phyloP scores from a whole-genome alignment of 2,113 vertebrate species.

The Notothenia rossii region DNA sequence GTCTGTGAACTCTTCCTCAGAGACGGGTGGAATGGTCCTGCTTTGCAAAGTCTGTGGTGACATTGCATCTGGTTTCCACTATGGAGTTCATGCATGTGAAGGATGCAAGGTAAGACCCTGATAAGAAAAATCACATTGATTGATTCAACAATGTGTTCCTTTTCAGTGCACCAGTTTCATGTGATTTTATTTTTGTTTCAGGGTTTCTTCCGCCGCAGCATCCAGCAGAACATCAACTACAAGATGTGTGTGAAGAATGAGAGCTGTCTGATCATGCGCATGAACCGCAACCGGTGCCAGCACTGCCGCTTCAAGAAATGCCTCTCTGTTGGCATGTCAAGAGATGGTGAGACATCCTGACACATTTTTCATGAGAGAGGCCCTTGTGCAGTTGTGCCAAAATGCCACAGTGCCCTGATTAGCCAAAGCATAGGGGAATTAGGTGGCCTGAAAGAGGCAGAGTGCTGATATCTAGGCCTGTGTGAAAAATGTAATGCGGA shows the following conservation, averaged over 20 bases:
- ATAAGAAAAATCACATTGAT: neutral
- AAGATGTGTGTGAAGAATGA: slow-evolving; percentile 89
- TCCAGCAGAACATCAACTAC: slow-evolving; percentile 89
- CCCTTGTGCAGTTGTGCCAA: slow-evolving; percentile 23
- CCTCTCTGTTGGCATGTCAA: slow-evolving; percentile 87
- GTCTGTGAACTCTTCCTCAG: slow-evolving; percentile 58
- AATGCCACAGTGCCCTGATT: slow-evolving; percentile 62
- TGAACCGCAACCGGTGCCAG: slow-evolving; percentile 88
- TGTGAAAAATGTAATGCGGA: slow-evolving; percentile 65
- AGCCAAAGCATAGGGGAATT: slow-evolving; percentile 52
- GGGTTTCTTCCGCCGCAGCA: slow-evolving; percentile 88
- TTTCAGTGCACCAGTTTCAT: slow-evolving; percentile 6
- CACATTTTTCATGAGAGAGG: slow-evolving; percentile 44
- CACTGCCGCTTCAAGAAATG: slow-evolving; percentile 90
- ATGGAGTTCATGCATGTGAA: slow-evolving; percentile 88
- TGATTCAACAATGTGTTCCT: neutral
- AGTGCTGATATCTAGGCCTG: slow-evolving; percentile 59
- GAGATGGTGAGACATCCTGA: slow-evolving; percentile 84
- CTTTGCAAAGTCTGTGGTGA: slow-evolving; percentile 89
- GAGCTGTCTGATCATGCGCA: slow-evolving; percentile 87
- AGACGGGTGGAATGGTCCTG: slow-evolving; percentile 87
- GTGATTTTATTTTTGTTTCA: slow-evolving; percentile 50
- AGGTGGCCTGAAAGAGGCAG: slow-evolving; percentile 26
- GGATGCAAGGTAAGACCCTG: slow-evolving; percentile 85
- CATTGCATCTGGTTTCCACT: slow-evolving; percentile 88